A percentile compares a stretch with the other conserved stretches of the same genome.
These are phyloP conservation scores for Gerris lacustris DNA, from an alignment of 2,888 invertebrate genomes.

Conservation along the genomic window DNA sequence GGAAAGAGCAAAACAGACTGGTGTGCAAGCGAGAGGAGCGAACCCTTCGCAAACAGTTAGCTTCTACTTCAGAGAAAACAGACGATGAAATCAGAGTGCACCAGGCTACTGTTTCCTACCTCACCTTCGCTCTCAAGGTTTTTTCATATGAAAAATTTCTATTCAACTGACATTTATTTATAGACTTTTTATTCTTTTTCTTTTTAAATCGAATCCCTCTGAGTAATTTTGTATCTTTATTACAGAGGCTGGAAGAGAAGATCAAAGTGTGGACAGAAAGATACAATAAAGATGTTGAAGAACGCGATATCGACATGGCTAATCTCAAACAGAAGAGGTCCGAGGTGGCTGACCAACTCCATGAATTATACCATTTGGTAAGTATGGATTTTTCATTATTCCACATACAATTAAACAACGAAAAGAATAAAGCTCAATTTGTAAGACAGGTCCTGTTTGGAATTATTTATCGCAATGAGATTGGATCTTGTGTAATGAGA, in stretches of 20 bases:
- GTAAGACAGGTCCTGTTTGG: no score
- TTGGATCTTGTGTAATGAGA: no score
- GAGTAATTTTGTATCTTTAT: no score
- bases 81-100: conserved; percentile 5
- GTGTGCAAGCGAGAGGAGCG: conserved; percentile 3
- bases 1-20: not conserved
- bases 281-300: conserved; percentile 5
- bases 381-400: not conserved
- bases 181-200: no score
- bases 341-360: conserved; percentile 4
- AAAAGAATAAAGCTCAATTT: no score
- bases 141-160: not conserved
- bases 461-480: no score
- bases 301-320: not conserved
- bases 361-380: not conserved
- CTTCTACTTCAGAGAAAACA: not conserved
- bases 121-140: not conserved
- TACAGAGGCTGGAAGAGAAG: conserved; percentile 6
- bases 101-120: not conserved
- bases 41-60: not conserved
- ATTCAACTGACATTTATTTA: no score
- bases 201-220: no score
- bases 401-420: no score
- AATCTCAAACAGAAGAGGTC: not conserved
- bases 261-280: not conserved